Conservation (phyloP, 1,140 invertebrate genomes). For the Drosophila kikkawai region DNA sequence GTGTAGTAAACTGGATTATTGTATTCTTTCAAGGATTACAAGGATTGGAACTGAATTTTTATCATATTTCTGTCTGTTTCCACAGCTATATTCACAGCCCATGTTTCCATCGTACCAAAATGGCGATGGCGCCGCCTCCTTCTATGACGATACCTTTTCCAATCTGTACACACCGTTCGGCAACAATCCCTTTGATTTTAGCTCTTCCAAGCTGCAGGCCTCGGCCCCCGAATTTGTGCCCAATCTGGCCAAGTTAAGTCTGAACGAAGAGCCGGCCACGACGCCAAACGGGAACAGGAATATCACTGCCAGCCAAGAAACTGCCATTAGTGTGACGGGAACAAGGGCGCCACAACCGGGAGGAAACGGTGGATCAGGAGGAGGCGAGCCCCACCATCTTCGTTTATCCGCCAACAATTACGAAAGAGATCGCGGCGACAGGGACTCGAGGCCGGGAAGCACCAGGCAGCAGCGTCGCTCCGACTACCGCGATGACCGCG, state of each 20-base stretch:
- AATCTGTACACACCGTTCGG: conserved; percentile 67
- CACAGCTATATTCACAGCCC: conserved; percentile 44
- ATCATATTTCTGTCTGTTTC: neutral
- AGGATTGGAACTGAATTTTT: neutral
- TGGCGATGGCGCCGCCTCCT: conserved; percentile 42
- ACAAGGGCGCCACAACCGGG: conserved; percentile 8
- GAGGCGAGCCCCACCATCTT: neutral
- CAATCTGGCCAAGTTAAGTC: conserved; percentile 66
- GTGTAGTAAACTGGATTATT: neutral
- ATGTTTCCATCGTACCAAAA: conserved; percentile 48
- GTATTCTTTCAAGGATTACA: neutral
- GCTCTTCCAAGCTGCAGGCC: conserved; percentile 76
- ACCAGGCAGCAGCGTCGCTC: conserved; percentile 65
- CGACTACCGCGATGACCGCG: conserved; percentile 69
- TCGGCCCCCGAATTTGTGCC: conserved; percentile 82
- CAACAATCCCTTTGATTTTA: conserved; percentile 76
- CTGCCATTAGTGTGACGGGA: conserved; percentile 35
- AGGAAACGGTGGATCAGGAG: neutral
- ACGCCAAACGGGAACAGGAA: conserved; percentile 44
- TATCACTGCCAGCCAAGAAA: conserved; percentile 52
- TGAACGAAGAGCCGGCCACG: conserved; percentile 23
- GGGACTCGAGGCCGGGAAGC: conserved; percentile 30
- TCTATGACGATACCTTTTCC: conserved; percentile 45
- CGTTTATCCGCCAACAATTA: conserved; percentile 17
- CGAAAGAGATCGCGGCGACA: conserved; percentile 33